phyloP scores from a whole-genome alignment of 2,797 vertebrate species.

The Oryzias dopingdopingensis region DNA sequence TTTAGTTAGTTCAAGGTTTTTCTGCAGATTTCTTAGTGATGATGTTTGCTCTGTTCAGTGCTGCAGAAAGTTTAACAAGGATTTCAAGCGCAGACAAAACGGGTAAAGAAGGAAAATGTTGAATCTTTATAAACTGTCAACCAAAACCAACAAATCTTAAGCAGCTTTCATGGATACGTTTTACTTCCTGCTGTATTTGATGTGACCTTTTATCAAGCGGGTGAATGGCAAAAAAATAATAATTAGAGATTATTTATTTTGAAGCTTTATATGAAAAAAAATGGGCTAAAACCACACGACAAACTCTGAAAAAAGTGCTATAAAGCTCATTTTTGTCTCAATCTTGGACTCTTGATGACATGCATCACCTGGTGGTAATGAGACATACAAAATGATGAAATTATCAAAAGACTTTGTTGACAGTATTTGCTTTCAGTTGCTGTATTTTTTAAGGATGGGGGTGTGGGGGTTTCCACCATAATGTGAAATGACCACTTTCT shows the following conservation, averaged over 20 bases:
- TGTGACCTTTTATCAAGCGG: constrained; percentile 2
- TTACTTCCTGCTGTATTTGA: constrained; percentile 3
- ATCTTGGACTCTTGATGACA: constrained; percentile 33
- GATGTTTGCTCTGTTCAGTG: constrained; percentile 46
- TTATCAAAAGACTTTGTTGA: constrained; percentile 11
- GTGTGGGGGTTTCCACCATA: constrained; percentile 29
- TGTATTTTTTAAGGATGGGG: neutral
- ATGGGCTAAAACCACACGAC: constrained; percentile 19
- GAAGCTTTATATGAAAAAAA: constrained; percentile 45
- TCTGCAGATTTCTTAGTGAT: constrained; percentile 40
- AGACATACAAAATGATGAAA: constrained; percentile 27
- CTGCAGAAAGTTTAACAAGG: constrained; percentile 25
- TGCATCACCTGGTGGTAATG: constrained; percentile 24
- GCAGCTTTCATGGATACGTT: constrained; percentile 37
- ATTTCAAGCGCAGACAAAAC: too few relatives aligned
- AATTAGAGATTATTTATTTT: constrained; percentile 33
- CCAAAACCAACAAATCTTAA: constrained; percentile 34
- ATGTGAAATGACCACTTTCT: constrained; percentile 61
- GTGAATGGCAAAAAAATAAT: too few relatives aligned
- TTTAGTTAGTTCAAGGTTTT: constrained; percentile 34
- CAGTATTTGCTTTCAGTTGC: constrained; percentile 31
- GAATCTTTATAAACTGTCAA: constrained; percentile 32
- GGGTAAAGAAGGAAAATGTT: too few relatives aligned
- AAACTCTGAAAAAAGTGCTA: constrained; percentile 6
- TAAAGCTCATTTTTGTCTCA: constrained; percentile 12